Evolutionary conservation across 2,888 invertebrate species (phyloP), one percentile per base, ranked within the genome.

Genomic region (Gonocerus acuteangulatus): DNA sequence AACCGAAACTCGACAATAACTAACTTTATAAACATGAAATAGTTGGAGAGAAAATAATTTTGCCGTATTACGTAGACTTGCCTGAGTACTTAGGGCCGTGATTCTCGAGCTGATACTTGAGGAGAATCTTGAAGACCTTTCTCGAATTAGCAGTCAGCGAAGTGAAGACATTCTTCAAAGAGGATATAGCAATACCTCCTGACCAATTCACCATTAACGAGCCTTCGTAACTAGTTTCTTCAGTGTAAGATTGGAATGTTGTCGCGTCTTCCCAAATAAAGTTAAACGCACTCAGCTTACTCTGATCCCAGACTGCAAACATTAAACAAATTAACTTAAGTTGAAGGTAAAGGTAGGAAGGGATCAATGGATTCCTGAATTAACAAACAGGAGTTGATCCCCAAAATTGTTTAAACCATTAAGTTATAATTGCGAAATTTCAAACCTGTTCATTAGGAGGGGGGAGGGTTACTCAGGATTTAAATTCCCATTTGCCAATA

Each of bases 231-330:
- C 87, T 85, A 0, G 89, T 90, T 75, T 95, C 95, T 68, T 87
- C 85, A 0, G 77, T 76, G 72, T 96, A 96, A 0, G 89, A 85
- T 64, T 83, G 72, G 74, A 88, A 88, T 0, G 92, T 90, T 0
- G 94, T 92, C 2, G 84, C 84, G 72, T 95, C 92, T 82, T 87
- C 89, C 91, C 93, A 95, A 2, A 87, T 82, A 75, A 92, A 95
- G 71, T 89, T 91, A 69, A 86, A 92, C 70, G 87, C 84, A 69
- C 88, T 86, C 22, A 89, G 75, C 71, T 89, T 90, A 3, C 82
- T 81, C 69, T 92, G 89, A 72, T 95, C 91, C 91, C 95, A 95
- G 69, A 95, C 91, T 91, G 73, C 62, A 78, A 77, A 13, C 11
- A 18, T 27, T 16, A 21, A 44, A 19, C n/a, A 39, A 11, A n/a